Evolutionary conservation across 1,140 invertebrate genomes (phyloP).

Genomic region (Argopecten irradians): DNA sequence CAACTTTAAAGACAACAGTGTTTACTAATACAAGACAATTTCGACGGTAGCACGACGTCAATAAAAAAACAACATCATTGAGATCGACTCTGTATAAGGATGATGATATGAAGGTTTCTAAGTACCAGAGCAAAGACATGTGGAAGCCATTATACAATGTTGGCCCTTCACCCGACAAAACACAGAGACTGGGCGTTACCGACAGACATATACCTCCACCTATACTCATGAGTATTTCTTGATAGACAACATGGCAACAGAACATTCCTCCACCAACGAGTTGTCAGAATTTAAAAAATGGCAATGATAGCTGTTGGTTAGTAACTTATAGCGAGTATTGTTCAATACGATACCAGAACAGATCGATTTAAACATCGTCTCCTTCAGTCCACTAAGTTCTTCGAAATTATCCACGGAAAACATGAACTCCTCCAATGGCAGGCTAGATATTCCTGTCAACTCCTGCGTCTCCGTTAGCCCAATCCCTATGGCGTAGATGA

Average conservation of each 20-base stretch:
- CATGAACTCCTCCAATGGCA: constrained; percentile 45
- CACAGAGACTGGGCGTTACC: neutral
- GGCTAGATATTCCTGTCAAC: constrained; percentile 54
- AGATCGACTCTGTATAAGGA: too few relatives aligned
- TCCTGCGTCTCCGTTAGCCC: constrained; percentile 52
- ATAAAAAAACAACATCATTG: too few relatives aligned
- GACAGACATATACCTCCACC: neutral
- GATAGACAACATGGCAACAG: neutral
- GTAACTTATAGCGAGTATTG: neutral
- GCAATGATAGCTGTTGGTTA: too few relatives aligned
- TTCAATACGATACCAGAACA: constrained; percentile 47
- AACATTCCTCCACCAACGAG: too few relatives aligned
- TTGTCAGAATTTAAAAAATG: neutral
- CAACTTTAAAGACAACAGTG: too few relatives aligned
- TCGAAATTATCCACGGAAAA: constrained; percentile 55
- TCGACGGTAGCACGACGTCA: too few relatives aligned
- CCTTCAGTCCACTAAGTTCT: constrained; percentile 48
- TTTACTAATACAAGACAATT: too few relatives aligned
- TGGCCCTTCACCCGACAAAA: neutral
- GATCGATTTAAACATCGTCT: constrained; percentile 49
- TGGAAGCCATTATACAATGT: too few relatives aligned
- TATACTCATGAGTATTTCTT: neutral
- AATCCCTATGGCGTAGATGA: constrained; percentile 52
- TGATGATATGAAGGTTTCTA: too few relatives aligned
- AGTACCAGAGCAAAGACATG: too few relatives aligned